These are phyloP conservation scores for Percopsis omiscomaycus DNA, from an alignment of 2,797 vertebrate genomes.

Conservation along the genomic window DNA sequence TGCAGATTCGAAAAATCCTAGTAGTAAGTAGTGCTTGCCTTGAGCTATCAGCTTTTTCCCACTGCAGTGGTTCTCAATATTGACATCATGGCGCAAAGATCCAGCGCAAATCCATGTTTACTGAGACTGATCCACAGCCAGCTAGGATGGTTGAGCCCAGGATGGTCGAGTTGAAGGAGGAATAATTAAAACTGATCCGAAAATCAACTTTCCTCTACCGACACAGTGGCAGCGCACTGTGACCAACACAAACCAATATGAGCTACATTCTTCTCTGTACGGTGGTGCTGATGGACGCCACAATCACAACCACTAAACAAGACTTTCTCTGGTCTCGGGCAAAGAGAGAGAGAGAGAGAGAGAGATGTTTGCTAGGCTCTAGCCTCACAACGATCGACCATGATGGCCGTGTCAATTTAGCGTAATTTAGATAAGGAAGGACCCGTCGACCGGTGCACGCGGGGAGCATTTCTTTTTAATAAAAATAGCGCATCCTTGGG, in stretches of 20 bases:
- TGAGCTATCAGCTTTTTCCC: slow-evolving; percentile 39
- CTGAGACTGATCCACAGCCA: slow-evolving; percentile 28
- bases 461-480: slow-evolving; percentile 4
- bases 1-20: slow-evolving; percentile 18
- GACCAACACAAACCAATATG: slow-evolving; percentile 63
- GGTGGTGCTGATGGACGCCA: slow-evolving; percentile 37
- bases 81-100: slow-evolving; percentile 34
- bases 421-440: slow-evolving; percentile 55
- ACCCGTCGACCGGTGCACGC: slow-evolving; percentile 21
- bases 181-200: slow-evolving; percentile 59
- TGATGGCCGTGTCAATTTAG: slow-evolving; percentile 42
- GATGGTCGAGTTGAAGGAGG: slow-evolving; percentile 38
- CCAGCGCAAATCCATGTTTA: slow-evolving; percentile 43
- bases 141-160: slow-evolving; percentile 23
- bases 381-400: slow-evolving; percentile 31
- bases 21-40: slow-evolving; percentile 34
- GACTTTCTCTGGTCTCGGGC: slow-evolving; percentile 23
- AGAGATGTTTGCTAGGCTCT: slow-evolving; percentile 8
- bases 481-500: slow-evolving; percentile 55
- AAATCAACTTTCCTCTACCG: slow-evolving; percentile 44
- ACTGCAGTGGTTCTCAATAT: slow-evolving; percentile 47
- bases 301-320: slow-evolving; percentile 6
- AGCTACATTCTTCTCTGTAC: slow-evolving; percentile 63
- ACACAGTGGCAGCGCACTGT: slow-evolving; percentile 49
- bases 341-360: slow-evolving; percentile 27